Conservation (phyloP, 2,113 vertebrate genomes). For the Nothobranchius furzeri region DNA sequence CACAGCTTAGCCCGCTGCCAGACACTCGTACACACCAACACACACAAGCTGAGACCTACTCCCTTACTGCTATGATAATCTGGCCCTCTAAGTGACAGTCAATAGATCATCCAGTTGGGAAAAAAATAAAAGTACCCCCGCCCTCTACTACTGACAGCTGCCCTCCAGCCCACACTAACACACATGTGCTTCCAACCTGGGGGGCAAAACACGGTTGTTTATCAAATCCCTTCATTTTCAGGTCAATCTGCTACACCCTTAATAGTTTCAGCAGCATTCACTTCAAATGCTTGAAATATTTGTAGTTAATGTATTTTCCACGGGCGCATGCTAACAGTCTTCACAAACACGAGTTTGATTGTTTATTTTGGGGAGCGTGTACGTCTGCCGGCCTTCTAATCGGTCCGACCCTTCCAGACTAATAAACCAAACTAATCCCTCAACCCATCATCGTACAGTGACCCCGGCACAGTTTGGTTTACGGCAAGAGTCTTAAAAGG, state of each 20-base stretch:
- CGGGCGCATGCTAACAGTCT: background rate
- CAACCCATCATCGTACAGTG: conserved; percentile 43
- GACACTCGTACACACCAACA: conserved; percentile 24
- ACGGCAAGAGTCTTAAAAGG: background rate
- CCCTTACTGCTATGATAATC: conserved; percentile 62
- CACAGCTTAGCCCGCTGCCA: conserved; percentile 59
- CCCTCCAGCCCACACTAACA: background rate
- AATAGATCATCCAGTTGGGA: conserved; percentile 53
- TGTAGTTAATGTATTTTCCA: background rate
- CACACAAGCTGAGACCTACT: conserved; percentile 26
- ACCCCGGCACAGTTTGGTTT: conserved; percentile 19
- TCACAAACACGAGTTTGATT: background rate
- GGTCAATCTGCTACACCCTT: conserved; percentile 13
- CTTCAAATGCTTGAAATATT: background rate
- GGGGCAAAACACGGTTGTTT: background rate
- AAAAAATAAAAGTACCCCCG: conserved; percentile 17
- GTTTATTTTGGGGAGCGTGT: conserved; percentile 22
- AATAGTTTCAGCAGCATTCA: background rate
- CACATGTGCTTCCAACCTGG: background rate
- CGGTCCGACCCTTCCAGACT: conserved; percentile 61
- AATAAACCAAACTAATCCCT: conserved; percentile 61
- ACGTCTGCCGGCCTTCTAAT: conserved; percentile 48
- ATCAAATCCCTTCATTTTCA: conserved; percentile 12
- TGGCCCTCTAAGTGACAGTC: conserved; percentile 60
- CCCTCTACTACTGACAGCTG: conserved; percentile 35